Evolutionary conservation across 2,888 invertebrate genomes (phyloP).

Genomic region (Lochmaea capreae): DNA sequence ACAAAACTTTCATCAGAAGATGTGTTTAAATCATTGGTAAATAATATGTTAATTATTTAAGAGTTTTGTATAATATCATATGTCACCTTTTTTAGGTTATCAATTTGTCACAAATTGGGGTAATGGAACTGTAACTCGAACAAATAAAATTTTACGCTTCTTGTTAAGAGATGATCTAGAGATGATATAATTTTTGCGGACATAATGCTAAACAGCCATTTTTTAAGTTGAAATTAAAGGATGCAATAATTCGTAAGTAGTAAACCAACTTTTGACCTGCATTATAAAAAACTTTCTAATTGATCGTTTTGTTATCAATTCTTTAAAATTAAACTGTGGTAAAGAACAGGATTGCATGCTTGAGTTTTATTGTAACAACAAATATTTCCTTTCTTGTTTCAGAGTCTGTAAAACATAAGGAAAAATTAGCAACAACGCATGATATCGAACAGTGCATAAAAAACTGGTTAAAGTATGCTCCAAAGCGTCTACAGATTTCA

Average conservation of each 20-base stretch:
- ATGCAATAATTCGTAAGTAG: conserved; percentile 1
- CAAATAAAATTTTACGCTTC: conserved; percentile 18
- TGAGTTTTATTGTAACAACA: conserved; percentile 2
- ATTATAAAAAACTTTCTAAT: background rate
- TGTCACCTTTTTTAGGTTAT: conserved; percentile 8
- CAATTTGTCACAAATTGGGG: conserved; percentile 12
- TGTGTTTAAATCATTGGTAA: conserved; percentile 3
- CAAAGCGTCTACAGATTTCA: conserved; percentile 17
- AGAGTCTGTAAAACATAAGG: conserved; percentile 20
- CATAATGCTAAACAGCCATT: conserved; percentile 14
- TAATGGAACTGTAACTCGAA: conserved; percentile 7
- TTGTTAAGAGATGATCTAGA: conserved; percentile 13
- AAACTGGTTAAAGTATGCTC: conserved; percentile 27
- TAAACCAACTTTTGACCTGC: conserved; percentile 4
- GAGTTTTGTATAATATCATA: background rate
- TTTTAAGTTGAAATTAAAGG: conserved; percentile 12
- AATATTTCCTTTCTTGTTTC: conserved; percentile 10
- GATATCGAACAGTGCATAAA: conserved; percentile 17
- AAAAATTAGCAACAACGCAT: conserved; percentile 16
- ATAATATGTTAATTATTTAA: background rate
- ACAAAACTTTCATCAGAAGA: background rate
- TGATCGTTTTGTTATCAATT: background rate
- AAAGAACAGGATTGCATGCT: conserved; percentile 4
- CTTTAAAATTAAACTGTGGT: background rate
- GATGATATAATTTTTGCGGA: conserved; percentile 11